Base-by-base conservation (phyloP, 1,140 invertebrate genomes). In the Trissolcus basalis region DNA sequence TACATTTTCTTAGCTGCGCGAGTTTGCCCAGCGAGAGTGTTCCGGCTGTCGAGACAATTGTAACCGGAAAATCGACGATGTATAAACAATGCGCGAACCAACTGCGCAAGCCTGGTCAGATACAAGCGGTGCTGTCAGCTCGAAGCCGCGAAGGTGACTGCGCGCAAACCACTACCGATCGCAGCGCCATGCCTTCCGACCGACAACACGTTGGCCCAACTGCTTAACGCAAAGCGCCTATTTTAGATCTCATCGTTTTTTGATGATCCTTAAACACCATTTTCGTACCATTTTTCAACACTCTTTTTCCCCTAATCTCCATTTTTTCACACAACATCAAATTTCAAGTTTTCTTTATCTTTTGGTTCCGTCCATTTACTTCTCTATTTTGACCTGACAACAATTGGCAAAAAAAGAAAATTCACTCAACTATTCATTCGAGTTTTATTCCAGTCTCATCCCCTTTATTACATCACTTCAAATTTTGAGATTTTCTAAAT, bases 31-130 rank as follows among this genome's bases (percentile, higher is more conserved):
- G 5, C 6, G 19, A 27, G 19, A 27, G 19, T 27, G 19, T 27
- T 27, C 13, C 1, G 36, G 14, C 32, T 11, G 10, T 9, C 32
- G 39, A 15, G 32, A 47, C 55, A 47, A 36, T 35, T 61, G 43
- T 2, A n/a, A 58, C 63, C 55, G 55, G 51, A 61, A 63, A 45
- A 39, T 13, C 47, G 33, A 50, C 43, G 53, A 49, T 59, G 60
- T 65, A 76, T 76, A 76, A 76, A 76, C 73, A 70, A 76, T 76
- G 73, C 73, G 73, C 73, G 45, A 11, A 54, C 55, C 14, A 19
- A 10, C 0, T 76, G 73, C 73, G 73, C 73, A 44, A 15, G 36
- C 19, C 36, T 10, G 4, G 27, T 16, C 49, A 13, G 36, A 39
- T n/a, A 39, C 36, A 39, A 39, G 13, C 72, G 73, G 60, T 76